phyloP scores from a whole-genome alignment of 37 sponge, comb jelly and placozoan genomes.

The Ianthella basta region DNA sequence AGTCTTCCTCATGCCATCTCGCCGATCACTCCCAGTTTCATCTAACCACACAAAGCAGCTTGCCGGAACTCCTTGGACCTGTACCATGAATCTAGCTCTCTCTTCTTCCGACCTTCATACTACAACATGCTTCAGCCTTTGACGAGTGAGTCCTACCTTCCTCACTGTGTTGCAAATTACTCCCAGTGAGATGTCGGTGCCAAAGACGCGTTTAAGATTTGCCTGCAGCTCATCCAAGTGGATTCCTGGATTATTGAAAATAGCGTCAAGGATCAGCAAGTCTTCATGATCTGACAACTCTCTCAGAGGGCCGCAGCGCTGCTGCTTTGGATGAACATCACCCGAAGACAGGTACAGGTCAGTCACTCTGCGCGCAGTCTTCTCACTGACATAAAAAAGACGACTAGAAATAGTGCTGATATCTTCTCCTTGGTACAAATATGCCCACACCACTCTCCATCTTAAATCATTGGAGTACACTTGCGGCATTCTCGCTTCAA shows the following conservation, averaged over 20 bases:
- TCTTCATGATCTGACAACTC: slow-evolving; percentile 11
- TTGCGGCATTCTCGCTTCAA: too few relatives aligned
- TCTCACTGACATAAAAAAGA: slow-evolving; percentile 15
- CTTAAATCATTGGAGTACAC: slow-evolving; percentile 30
- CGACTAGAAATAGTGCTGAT: background rate
- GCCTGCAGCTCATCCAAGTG: slow-evolving; percentile 22
- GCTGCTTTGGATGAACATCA: background rate
- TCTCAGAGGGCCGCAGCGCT: background rate
- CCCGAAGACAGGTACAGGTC: slow-evolving; percentile 5
- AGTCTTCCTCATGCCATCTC: slow-evolving; percentile 14
- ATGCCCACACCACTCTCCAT: slow-evolving; percentile 35
- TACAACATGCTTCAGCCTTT: background rate
- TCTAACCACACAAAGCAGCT: background rate
- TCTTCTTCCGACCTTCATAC: background rate
- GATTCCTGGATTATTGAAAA: slow-evolving; percentile 10
- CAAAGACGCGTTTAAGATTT: background rate
- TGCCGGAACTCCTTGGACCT: background rate
- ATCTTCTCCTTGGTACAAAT: too few relatives aligned
- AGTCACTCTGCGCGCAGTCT: background rate
- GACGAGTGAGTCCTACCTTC: slow-evolving; percentile 1
- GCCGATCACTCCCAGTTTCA: slow-evolving; percentile 17
- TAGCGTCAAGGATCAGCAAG: background rate
- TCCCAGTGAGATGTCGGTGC: background rate
- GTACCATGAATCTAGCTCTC: background rate
- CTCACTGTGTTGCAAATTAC: slow-evolving; percentile 11